Percentiles rank a stretch among this genome's conserved stretches.
These are phyloP conservation scores for Tiaroga cobitis DNA, from an alignment of 2,797 vertebrate species.

Conservation along the genomic window DNA sequence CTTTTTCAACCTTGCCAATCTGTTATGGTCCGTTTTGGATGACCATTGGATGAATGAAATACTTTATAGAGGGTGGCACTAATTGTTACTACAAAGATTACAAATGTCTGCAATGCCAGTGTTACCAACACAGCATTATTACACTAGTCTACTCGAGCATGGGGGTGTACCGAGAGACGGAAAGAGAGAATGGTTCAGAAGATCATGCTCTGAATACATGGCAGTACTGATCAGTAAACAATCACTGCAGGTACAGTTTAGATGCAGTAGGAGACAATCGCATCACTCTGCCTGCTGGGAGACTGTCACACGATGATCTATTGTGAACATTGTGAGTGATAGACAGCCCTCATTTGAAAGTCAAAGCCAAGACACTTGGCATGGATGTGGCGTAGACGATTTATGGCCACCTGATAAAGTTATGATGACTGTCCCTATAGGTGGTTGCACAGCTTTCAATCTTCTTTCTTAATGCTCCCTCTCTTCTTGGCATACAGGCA, in stretches of 20 bases:
- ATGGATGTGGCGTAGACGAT: constrained; percentile 67
- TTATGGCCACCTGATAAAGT: constrained; percentile 68
- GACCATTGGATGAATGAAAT: background rate
- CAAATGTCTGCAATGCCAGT: background rate
- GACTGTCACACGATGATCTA: constrained; percentile 72
- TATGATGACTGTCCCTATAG: constrained; percentile 67
- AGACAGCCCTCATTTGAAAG: constrained; percentile 78
- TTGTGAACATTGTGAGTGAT: constrained; percentile 71
- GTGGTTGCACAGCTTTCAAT: constrained; percentile 56
- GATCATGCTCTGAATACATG: constrained; percentile 14
- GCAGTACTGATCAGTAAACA: constrained; percentile 4
- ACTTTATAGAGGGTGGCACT: background rate
- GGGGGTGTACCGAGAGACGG: background rate
- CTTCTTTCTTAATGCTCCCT: background rate
- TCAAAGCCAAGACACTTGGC: constrained; percentile 69
- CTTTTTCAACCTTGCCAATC: background rate
- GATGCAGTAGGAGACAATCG: constrained; percentile 20
- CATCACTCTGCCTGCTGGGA: constrained; percentile 45
- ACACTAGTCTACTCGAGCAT: background rate
- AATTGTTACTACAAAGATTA: background rate
- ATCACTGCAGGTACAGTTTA: constrained; percentile 50
- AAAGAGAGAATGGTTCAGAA: constrained; percentile 4
- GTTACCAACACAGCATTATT: background rate
- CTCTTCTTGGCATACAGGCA: constrained; percentile 10
- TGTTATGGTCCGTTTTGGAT: background rate